Evolutionary conservation across 1,140 invertebrate species (phyloP).

Genomic region (Dendroctonus valens): DNA sequence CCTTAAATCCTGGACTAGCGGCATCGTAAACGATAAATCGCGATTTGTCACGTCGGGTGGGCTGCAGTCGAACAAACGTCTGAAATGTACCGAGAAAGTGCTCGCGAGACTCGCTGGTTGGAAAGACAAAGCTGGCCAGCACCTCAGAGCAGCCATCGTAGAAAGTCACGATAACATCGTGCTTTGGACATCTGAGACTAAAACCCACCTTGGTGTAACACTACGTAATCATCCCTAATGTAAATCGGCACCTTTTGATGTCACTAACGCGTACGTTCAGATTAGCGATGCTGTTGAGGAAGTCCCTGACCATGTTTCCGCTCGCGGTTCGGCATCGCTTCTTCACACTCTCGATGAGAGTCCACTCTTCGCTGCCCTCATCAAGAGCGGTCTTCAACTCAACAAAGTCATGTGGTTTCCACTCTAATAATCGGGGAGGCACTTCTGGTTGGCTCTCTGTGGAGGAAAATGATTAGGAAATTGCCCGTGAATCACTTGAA

Average conservation of each 20-base stretch:
- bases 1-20: constrained; percentile 62
- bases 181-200: constrained; percentile 64
- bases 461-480: constrained; percentile 40
- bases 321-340: constrained; percentile 56
- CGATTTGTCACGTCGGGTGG: constrained; percentile 68
- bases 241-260: constrained; percentile 51
- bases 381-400: constrained; percentile 73
- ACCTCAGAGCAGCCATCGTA: constrained; percentile 71
- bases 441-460: constrained; percentile 48
- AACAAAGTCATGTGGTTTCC: constrained; percentile 61
- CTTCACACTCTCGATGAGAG: constrained; percentile 71
- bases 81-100: constrained; percentile 70
- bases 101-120: constrained; percentile 74
- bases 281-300: constrained; percentile 49
- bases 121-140: constrained; percentile 80
- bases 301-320: constrained; percentile 51
- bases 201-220: neutral
- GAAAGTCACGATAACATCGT: constrained; percentile 69
- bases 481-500: neutral
- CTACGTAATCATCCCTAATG: neutral
- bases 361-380: constrained; percentile 78
- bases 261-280: constrained; percentile 65
- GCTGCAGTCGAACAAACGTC: constrained; percentile 59
- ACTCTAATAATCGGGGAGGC: constrained; percentile 63
- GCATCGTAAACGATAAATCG: constrained; percentile 66